Percentiles rank a stretch among this genome's conserved stretches.
These are phyloP conservation scores for Oceanodroma tethys DNA, from an alignment of 2,113 vertebrate species.

Conservation along the genomic window DNA sequence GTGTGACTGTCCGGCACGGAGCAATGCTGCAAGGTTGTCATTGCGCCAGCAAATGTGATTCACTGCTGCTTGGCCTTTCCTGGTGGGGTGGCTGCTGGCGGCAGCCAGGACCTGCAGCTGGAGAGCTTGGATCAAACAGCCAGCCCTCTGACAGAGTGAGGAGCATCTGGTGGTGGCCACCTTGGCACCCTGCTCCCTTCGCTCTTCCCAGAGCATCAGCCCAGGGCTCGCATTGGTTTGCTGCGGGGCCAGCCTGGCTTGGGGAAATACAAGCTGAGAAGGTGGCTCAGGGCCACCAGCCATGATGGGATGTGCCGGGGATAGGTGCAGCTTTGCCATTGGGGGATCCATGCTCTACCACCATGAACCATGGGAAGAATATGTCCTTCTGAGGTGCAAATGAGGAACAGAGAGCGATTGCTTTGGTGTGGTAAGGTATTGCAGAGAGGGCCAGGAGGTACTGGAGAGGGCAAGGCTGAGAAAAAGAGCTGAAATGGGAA, in stretches of 20 bases:
- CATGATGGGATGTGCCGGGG: fast-evolving
- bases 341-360: background rate
- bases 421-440: background rate
- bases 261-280: background rate
- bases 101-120: background rate
- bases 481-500: background rate
- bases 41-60: background rate
- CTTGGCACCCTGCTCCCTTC: background rate
- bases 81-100: background rate
- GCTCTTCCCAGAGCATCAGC: background rate
- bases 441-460: background rate
- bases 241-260: background rate
- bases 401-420: background rate
- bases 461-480: background rate
- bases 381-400: background rate
- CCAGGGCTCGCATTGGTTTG: fast-evolving
- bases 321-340: background rate
- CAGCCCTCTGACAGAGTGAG: background rate
- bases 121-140: background rate
- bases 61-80: background rate
- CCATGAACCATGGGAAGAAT: background rate
- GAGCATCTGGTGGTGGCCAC: background rate
- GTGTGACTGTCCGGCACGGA: background rate
- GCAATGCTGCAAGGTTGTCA: background rate
- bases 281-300: background rate